Conservation (phyloP, 2,888 invertebrate genomes). For the Drosophila tanythrix region DNA sequence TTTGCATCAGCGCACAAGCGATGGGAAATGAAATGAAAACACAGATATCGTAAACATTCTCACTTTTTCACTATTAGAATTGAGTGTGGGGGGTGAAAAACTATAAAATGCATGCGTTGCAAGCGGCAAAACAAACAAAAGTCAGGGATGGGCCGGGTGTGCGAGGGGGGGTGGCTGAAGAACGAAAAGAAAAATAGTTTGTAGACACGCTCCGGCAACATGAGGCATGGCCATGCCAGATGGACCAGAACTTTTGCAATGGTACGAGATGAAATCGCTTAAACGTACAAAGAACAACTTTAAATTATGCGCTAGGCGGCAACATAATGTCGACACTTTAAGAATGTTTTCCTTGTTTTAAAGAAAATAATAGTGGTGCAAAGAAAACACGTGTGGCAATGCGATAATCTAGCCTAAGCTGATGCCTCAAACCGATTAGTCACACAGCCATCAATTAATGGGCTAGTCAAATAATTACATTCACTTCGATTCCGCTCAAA, state of each 20-base stretch:
- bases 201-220: constrained; percentile 53
- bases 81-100: constrained; percentile 17
- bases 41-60: constrained; percentile 57
- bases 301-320: constrained; percentile 53
- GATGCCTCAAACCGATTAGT: neutral
- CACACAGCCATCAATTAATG: neutral
- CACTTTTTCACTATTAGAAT: constrained; percentile 28
- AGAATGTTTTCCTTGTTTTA: neutral
- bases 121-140: constrained; percentile 44
- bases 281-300: constrained; percentile 42
- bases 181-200: constrained; percentile 37
- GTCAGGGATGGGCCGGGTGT: neutral
- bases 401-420: neutral
- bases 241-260: constrained; percentile 55
- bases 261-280: constrained; percentile 23
- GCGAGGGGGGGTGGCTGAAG: neutral
- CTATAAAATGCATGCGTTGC: constrained; percentile 77
- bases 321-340: constrained; percentile 5
- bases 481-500: neutral
- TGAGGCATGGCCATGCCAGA: constrained; percentile 48
- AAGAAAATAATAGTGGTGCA: neutral
- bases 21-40: constrained; percentile 30
- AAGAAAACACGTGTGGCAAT: neutral
- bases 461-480: neutral
- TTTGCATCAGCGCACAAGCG: constrained; percentile 50